Evolutionary conservation across 2,113 vertebrate genomes (phyloP), one percentile per base, ranked within the genome.

Genomic region (Aepyceros melampus): DNA sequence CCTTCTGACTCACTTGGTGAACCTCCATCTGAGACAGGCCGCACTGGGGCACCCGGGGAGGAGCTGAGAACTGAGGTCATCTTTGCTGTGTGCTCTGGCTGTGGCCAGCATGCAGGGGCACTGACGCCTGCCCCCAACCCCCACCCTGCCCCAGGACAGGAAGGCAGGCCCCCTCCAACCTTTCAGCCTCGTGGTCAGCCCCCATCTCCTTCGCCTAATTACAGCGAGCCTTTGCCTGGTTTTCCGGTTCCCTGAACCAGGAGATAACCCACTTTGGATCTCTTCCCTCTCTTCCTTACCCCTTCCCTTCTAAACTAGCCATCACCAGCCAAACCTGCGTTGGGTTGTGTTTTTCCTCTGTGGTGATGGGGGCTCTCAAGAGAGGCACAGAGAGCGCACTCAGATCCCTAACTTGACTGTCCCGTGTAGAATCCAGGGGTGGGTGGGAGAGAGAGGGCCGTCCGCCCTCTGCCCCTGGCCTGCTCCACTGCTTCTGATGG

Each of bases 61-160:
- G 58, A 53, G 36, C 5, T 23, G 36, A 82, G 87, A 40, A 21
- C 43, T 29, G 2, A 2, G 7, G 0, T 27, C n/a, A 17, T 5
- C 79, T 87, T 62, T 62, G 7, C 31, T 0, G 74, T 45, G 29
- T 40, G 60, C 29, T 5, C 5, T 16, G 31, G 31, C 64, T 11
- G 15, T 62, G 51, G 36, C 53, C 56, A 23, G 49, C 19, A 10
- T 36, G 6, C 31, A 7, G 23, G 6, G 1, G 1, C 53, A 31
- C 13, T 64, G 12, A 31, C 16, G 1, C 62, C 25, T 76, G 33
- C 4, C 23, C 21, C 11, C 9, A 2, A 11, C 2, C 60, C 62
- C 7, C 15, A 62, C 64, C n/a, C 12, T 0, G 0, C 43, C 7
- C 56, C 2, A 0, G 9, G 1, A n/a, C 67, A 71, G n/a, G n/a